A percentile compares a stretch with the other conserved stretches of the same genome.
phyloP scores from a whole-genome alignment of 2,888 invertebrate species.

The Archaeoteleia sp. region DNA sequence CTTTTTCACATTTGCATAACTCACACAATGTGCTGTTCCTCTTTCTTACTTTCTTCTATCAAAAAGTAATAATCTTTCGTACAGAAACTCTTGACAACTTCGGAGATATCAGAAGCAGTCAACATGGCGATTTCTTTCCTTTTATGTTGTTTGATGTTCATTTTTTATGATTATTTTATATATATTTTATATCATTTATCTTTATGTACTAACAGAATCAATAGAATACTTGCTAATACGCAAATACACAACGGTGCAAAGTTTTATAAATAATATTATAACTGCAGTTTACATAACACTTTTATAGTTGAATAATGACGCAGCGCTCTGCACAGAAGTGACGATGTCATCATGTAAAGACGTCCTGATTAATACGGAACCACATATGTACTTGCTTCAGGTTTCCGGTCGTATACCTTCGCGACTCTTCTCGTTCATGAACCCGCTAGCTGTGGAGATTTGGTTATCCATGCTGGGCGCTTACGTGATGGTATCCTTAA shows the following conservation, averaged over 20 bases:
- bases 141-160: too few relatives aligned
- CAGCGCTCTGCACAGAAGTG: background rate
- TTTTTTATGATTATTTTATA: too few relatives aligned
- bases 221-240: too few relatives aligned
- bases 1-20: background rate
- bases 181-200: too few relatives aligned
- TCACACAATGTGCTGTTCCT: conserved; percentile 7
- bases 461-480: conserved; percentile 88
- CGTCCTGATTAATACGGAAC: conserved; percentile 18
- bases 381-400: conserved; percentile 68
- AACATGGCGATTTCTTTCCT: too few relatives aligned
- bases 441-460: conserved; percentile 88
- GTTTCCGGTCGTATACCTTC: conserved; percentile 81
- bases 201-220: too few relatives aligned
- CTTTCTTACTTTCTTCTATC: conserved; percentile 19
- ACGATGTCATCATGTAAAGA: background rate
- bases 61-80: background rate
- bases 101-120: background rate
- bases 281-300: background rate
- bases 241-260: too few relatives aligned
- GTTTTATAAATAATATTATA: too few relatives aligned
- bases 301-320: background rate
- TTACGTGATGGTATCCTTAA: conserved; percentile 86
- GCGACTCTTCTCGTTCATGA: conserved; percentile 88
- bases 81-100: background rate